phyloP scores from a whole-genome alignment of 2,797 vertebrate genomes.

The Apodemus agrarius region DNA sequence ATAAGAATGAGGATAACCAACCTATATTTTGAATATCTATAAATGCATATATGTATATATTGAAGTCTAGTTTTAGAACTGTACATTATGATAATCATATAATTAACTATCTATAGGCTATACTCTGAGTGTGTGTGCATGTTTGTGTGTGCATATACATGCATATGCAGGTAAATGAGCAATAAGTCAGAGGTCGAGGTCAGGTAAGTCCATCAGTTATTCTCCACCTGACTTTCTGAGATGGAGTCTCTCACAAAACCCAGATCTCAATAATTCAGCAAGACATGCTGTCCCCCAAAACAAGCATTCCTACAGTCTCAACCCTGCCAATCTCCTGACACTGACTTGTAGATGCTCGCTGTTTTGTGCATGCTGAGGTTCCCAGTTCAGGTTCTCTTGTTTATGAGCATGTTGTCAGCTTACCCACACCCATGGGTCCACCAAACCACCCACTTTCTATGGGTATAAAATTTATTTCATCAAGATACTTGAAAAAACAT shows the following conservation, averaged over 20 bases:
- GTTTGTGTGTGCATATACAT: background rate
- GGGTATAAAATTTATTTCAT: background rate
- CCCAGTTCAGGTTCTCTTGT: background rate
- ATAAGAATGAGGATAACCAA: background rate
- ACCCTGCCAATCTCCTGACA: too few relatives aligned
- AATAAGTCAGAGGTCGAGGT: background rate
- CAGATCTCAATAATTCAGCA: background rate
- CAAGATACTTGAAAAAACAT: background rate
- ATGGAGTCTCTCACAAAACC: background rate
- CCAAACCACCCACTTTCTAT: background rate
- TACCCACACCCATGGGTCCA: background rate
- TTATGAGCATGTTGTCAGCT: background rate
- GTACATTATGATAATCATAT: background rate
- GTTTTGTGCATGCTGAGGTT: background rate
- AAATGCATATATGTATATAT: background rate
- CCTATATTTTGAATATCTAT: background rate
- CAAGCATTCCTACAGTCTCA: background rate
- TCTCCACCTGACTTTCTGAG: background rate
- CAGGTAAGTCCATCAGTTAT: background rate
- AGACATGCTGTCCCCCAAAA: background rate
- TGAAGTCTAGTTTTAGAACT: conserved; percentile 1
- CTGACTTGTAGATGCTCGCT: background rate
- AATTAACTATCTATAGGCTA: background rate
- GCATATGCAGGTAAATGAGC: background rate
- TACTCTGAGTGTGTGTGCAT: background rate